Evolutionary conservation across 2,797 vertebrate genomes (phyloP).

Genomic region (Meriones psammophilus): DNA sequence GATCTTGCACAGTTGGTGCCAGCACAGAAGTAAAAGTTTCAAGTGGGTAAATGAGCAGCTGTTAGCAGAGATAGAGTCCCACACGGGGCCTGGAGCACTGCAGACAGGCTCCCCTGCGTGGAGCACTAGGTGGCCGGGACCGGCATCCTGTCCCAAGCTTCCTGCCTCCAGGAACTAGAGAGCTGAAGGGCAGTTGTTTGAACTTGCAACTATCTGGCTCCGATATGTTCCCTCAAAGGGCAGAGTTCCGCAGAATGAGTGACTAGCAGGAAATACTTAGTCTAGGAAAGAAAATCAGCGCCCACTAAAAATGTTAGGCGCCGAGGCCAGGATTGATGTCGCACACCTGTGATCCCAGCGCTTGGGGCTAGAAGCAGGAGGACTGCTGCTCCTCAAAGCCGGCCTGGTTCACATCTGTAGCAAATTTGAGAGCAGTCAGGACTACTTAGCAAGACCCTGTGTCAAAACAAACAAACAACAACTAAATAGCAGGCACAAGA

Average conservation of each 20-base stretch:
- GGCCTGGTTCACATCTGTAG: not conserved
- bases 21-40: constrained; percentile 20
- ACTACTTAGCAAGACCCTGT: not conserved
- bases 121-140: not conserved
- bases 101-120: not conserved
- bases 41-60: not conserved
- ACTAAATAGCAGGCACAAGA: constrained; percentile 17
- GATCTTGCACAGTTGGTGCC: not conserved
- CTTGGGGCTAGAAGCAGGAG: not conserved
- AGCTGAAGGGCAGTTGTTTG: not conserved
- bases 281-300: constrained; percentile 40
- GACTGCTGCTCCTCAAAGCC: not conserved
- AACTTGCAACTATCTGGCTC: not conserved
- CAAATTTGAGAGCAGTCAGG: not conserved
- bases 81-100: not conserved
- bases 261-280: constrained; percentile 33
- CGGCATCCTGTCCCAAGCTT: constrained; percentile 7
- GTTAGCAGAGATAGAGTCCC: not conserved
- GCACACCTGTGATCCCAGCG: not conserved
- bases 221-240: constrained; percentile 9
- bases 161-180: constrained; percentile 30
- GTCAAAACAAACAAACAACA: not conserved
- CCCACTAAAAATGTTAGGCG: not conserved
- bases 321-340: not conserved
- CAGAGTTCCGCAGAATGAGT: constrained; percentile 24